Conservation (phyloP, 2,888 invertebrate species). For the Lycocerus yunnanus region DNA sequence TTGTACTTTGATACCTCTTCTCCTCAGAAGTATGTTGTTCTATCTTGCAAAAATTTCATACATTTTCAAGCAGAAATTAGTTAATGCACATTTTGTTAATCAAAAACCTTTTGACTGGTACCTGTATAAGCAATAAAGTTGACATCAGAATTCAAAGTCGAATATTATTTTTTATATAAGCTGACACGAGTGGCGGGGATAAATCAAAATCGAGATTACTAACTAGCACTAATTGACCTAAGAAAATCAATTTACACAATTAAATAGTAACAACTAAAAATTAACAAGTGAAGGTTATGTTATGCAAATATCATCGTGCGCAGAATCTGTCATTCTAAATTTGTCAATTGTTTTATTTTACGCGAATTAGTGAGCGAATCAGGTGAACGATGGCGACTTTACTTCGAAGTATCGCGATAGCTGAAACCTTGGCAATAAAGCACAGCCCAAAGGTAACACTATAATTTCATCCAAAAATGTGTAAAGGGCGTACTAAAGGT, state of each 20-base stretch:
- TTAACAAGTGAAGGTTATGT: constrained; percentile 9
- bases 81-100: no score
- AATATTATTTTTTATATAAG: neutral
- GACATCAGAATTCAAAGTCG: neutral
- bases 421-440: constrained; percentile 71
- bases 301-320: neutral
- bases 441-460: constrained; percentile 73
- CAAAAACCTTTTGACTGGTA: neutral
- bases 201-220: constrained; percentile 21
- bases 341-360: neutral
- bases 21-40: no score
- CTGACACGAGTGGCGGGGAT: neutral
- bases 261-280: neutral
- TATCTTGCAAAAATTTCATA: no score
- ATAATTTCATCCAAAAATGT: neutral
- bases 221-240: constrained; percentile 1
- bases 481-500: neutral
- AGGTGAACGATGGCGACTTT: constrained; percentile 70
- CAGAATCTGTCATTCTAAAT: constrained; percentile 1
- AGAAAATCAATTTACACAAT: neutral
- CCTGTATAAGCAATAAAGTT: neutral
- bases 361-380: neutral
- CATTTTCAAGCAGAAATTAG: no score
- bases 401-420: constrained; percentile 72
- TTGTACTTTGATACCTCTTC: no score